Conservation (phyloP, 2,888 invertebrate species). For the Norana najaformis region DNA sequence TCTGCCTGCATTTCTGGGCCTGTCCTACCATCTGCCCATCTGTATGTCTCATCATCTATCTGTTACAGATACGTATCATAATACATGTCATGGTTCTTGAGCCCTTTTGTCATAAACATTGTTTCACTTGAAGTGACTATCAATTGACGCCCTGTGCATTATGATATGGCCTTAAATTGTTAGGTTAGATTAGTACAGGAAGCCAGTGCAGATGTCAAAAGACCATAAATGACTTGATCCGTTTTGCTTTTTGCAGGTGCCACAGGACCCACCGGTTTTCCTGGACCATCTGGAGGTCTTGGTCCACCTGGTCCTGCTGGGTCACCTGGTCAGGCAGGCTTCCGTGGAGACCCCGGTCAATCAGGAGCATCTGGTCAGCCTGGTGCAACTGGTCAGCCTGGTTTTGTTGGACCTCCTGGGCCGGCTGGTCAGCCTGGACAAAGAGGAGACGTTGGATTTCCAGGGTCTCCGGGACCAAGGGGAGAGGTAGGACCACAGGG, state of each 20-base stretch:
- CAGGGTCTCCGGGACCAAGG: constrained; percentile 34
- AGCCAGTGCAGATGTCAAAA: too few relatives aligned
- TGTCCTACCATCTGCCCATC: too few relatives aligned
- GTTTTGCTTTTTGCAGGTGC: neutral
- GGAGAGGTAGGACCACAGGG: constrained; percentile 35
- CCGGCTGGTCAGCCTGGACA: constrained; percentile 33
- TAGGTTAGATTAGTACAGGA: too few relatives aligned
- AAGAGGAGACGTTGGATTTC: constrained; percentile 34
- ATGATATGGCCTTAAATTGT: too few relatives aligned
- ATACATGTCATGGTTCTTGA: too few relatives aligned
- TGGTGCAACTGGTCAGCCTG: constrained; percentile 36
- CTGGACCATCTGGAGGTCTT: constrained; percentile 39
- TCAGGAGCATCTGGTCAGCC: constrained; percentile 38
- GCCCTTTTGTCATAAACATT: too few relatives aligned
- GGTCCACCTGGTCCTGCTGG: constrained; percentile 40
- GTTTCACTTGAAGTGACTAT: too few relatives aligned
- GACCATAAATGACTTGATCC: too few relatives aligned
- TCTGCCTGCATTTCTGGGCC: too few relatives aligned
- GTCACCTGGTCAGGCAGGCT: constrained; percentile 36
- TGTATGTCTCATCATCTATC: too few relatives aligned
- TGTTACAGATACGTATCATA: too few relatives aligned
- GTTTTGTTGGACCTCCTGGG: constrained; percentile 37
- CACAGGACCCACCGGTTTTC: constrained; percentile 33
- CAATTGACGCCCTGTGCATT: too few relatives aligned
- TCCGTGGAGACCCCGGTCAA: constrained; percentile 37